phyloP scores from a whole-genome alignment of 1,140 invertebrate species.

The Octopus sinensis region DNA sequence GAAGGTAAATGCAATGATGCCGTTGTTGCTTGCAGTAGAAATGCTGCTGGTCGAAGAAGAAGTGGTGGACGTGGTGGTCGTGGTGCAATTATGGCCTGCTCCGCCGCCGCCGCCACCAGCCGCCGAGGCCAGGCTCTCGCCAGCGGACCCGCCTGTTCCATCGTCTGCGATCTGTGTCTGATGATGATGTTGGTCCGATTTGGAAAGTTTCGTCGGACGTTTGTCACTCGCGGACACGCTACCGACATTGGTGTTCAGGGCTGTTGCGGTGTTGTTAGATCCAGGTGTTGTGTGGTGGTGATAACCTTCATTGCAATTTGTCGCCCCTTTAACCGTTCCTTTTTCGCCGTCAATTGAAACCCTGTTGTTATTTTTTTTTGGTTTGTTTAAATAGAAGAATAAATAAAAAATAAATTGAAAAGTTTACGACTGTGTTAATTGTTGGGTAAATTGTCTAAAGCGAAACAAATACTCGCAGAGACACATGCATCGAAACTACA shows the following conservation, averaged over 20 bases:
- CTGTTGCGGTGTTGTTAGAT: not conserved
- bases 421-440: not conserved
- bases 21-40: not conserved
- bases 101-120: not conserved
- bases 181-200: not conserved
- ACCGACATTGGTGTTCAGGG: not conserved
- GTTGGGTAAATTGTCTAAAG: not conserved
- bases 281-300: not conserved
- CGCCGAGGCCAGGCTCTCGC: not conserved
- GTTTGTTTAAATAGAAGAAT: no score
- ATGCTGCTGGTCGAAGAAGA: not conserved
- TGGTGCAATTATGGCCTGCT: not conserved
- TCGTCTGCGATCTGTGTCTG: not conserved
- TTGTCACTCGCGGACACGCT: not conserved
- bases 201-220: not conserved
- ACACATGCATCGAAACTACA: not conserved
- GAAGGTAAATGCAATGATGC: not conserved
- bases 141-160: not conserved
- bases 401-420: not conserved
- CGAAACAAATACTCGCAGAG: not conserved
- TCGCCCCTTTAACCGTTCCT: not conserved
- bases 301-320: not conserved
- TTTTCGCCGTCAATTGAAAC: not conserved
- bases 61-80: not conserved
- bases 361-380: not conserved